Conservation (phyloP, 2,797 vertebrate species). For the Nannoperca obscura region DNA sequence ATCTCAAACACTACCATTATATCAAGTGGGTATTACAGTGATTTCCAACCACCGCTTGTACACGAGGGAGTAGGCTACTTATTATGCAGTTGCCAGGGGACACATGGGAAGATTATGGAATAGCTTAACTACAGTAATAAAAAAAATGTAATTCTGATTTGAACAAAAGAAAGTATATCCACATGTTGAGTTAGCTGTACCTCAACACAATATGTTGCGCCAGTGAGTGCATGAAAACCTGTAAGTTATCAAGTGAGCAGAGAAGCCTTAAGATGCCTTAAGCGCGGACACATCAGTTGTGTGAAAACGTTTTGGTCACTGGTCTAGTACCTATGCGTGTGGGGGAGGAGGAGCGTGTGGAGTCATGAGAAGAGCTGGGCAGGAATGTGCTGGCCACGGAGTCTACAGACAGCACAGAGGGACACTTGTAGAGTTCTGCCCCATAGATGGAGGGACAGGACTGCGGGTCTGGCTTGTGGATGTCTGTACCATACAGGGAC, state of each 20-base stretch:
- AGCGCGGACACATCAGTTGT: background rate
- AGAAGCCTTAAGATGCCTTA: background rate
- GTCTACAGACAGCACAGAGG: conserved; percentile 76
- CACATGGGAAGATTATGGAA: background rate
- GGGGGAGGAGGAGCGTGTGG: conserved; percentile 72
- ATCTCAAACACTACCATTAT: background rate
- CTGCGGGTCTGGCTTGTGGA: conserved; percentile 17
- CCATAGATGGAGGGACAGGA: conserved; percentile 31
- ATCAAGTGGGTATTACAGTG: background rate
- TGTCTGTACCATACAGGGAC: conserved; percentile 38
- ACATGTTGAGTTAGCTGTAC: background rate
- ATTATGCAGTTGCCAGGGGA: background rate
- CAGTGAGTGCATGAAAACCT: background rate
- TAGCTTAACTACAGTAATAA: background rate
- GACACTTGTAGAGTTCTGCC: conserved; percentile 64
- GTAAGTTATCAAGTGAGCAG: background rate
- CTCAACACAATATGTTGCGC: background rate
- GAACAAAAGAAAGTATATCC: background rate
- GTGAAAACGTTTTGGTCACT: background rate
- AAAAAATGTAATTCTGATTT: background rate
- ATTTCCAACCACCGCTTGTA: background rate
- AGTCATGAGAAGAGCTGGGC: conserved; percentile 79
- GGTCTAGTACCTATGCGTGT: conserved; percentile 84
- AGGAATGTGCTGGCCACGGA: conserved; percentile 84
- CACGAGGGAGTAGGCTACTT: background rate